Evolutionary conservation across 2,797 vertebrate species (phyloP), one percentile per base, ranked within the genome.

Genomic region (Gymnothorax javanicus): DNA sequence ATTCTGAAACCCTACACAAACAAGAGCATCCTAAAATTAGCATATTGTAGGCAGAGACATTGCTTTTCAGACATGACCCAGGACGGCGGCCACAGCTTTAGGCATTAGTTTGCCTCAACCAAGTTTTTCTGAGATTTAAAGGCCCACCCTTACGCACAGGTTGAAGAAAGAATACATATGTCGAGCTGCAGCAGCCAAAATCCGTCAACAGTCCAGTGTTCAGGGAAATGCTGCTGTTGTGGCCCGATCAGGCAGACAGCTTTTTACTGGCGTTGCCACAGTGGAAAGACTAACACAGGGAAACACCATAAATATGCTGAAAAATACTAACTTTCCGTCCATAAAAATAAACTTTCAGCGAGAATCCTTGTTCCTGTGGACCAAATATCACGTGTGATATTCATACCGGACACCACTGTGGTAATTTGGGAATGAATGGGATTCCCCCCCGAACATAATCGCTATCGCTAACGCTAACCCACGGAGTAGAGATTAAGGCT

Each of bases 201-300:
- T 43, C 33, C 33, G 33, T 43, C 33, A 43, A 43, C 33, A 43
- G 33, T 43, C 33, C 33, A 43, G 33, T 43, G 33, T 43, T 43
- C 1, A 43, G 33, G 33, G 33, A 43, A 43, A 43, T 43, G 33
- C 2, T 43, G 33, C 33, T 43, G 97, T 93, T 95, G 97, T 96
- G 94, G 96, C 95, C 94, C 95, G 93, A 94, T 97, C 95, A 96
- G 93, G 95, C 96, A 94, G 97, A 96, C 92, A 96, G 97, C 95
- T 95, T 97, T 97, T 97, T 96, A 96, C 97, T 96, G 97, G 97
- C 95, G 97, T 95, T 92, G 88, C 93, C 94, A 95, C 89, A 91
- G 13, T 43, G 91, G 91, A 91, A 88, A 91, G 89, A 84, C 88
- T 43, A 86, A 89, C 91, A 89, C 83, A 90, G 90, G 85, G 57